A percentile compares a stretch with the other conserved stretches of the same genome.
Conservation (phyloP, 2,888 invertebrate species). For the Diabrotica balteata region DNA sequence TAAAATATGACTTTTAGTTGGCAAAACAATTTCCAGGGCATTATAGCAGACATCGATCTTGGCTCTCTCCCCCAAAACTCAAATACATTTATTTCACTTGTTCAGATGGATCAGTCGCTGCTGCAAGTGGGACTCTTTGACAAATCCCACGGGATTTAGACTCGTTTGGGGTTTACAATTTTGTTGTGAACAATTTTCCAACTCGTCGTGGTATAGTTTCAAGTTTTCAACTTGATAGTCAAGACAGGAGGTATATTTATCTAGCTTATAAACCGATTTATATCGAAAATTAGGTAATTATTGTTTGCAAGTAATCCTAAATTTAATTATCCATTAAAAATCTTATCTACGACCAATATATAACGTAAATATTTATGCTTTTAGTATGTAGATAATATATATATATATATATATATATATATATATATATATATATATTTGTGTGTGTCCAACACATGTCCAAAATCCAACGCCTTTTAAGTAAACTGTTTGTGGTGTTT, state of each 20-base stretch:
- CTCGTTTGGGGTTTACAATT: conserved; percentile 23
- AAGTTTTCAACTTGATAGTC: conserved; percentile 4
- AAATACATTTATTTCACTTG: conserved; percentile 32
- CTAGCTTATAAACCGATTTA: conserved; percentile 6
- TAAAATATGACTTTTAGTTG: too few relatives aligned
- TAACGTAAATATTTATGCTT: too few relatives aligned
- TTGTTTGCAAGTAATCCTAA: too few relatives aligned
- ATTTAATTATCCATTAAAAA: too few relatives aligned
- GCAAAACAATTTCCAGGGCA: background rate
- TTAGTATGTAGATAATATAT: too few relatives aligned
- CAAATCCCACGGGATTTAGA: conserved; percentile 23
- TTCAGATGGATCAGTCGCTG: conserved; percentile 25
- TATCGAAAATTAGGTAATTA: background rate
- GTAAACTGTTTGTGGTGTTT: too few relatives aligned
- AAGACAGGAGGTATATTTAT: conserved; percentile 1
- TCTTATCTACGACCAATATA: too few relatives aligned
- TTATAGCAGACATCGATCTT: conserved; percentile 19
- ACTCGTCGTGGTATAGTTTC: background rate
- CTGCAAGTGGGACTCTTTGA: conserved; percentile 21
- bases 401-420: too few relatives aligned
- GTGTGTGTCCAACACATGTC: too few relatives aligned
- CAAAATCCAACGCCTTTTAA: too few relatives aligned
- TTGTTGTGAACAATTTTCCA: conserved; percentile 21
- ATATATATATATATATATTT: too few relatives aligned
- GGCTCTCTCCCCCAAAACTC: conserved; percentile 14